Base-by-base conservation (phyloP, 2,888 invertebrate species). In the Dorcus parallelipipedus region DNA sequence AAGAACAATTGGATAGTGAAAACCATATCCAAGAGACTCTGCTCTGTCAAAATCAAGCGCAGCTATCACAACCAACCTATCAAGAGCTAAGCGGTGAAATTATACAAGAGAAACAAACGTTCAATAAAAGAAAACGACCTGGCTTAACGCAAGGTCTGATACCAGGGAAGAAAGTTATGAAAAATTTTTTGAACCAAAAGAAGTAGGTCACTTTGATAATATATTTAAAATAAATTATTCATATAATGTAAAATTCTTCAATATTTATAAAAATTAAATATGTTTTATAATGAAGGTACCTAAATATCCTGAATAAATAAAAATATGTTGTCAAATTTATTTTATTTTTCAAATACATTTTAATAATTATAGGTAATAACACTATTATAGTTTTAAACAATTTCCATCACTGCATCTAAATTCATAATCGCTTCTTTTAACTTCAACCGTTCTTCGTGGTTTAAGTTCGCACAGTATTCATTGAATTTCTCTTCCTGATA, bases 81-180 rank as follows among this genome's bases (percentile, higher is more conserved):
- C 54, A 66, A 56, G 71, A 67, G 49, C 38, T 67, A 48, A 67
- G 67, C 48, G 59, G 60, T 59, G 66, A 67, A 50, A 39, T 67
- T 48, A 67, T 67, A 49, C 59, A 61, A 59, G 66, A 67, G 48
- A 61, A 65, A 58, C 68, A 69, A 53, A 70, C 71, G 41, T 40
- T 60, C 26, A 54, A 58, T 9, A 87, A 87, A 73, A 86, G 88
- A 63, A 92, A 89, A 71, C 80, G 93, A 54, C 90, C 91, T 47
- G 95, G 95, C 0, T 78, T 95, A 10, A 84, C 87, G 40, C 86
- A 91, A 72, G 84, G 84, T 3, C 76, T 95, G 53, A 81, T 90
- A 45, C 95, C 95, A 7, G 88, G 93, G 20, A 93, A 94, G 73
- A 92, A 90, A 79, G 91, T 93, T 8, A 84, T 94, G 78, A 91